Evolutionary conservation across 1,140 invertebrate genomes (phyloP).

Genomic region (Drosophila lini): DNA sequence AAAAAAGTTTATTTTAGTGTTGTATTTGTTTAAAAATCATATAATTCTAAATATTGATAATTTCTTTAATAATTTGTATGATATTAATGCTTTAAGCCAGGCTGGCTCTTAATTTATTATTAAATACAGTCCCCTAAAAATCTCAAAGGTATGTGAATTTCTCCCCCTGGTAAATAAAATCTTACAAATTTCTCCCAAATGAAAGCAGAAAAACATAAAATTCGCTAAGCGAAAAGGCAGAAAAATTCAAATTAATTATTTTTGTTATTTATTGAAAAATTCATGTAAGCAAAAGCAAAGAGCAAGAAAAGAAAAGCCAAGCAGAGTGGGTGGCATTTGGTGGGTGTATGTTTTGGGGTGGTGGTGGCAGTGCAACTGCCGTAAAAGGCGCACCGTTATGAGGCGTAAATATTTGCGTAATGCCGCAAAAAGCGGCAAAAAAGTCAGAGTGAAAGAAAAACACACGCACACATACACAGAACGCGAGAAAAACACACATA

Average conservation of each 20-base stretch:
- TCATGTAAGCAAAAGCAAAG: constrained; percentile 4
- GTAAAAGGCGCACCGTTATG: constrained; percentile 55
- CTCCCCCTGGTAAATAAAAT: neutral
- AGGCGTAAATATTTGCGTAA: constrained; percentile 72
- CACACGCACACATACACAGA: constrained; percentile 2
- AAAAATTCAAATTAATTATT: constrained; percentile 25
- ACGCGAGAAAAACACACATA: neutral
- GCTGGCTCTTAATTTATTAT: neutral
- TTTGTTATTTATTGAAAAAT: constrained; percentile 36
- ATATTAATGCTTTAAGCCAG: neutral
- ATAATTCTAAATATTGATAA: no score
- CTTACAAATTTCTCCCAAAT: constrained; percentile 3
- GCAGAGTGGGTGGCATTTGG: neutral
- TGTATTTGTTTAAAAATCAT: no score
- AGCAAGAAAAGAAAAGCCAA: neutral
- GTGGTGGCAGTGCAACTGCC: constrained; percentile 18
- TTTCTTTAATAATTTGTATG: neutral
- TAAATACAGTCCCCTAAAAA: neutral
- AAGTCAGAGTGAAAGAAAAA: constrained; percentile 44
- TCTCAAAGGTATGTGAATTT: neutral
- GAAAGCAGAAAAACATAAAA: neutral
- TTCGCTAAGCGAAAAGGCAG: constrained; percentile 8
- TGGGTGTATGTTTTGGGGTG: neutral
- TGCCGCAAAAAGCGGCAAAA: constrained; percentile 53
- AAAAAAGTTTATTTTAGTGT: no score